phyloP scores from a whole-genome alignment of 2,797 vertebrate genomes.

The Cetoscarus ocellatus region DNA sequence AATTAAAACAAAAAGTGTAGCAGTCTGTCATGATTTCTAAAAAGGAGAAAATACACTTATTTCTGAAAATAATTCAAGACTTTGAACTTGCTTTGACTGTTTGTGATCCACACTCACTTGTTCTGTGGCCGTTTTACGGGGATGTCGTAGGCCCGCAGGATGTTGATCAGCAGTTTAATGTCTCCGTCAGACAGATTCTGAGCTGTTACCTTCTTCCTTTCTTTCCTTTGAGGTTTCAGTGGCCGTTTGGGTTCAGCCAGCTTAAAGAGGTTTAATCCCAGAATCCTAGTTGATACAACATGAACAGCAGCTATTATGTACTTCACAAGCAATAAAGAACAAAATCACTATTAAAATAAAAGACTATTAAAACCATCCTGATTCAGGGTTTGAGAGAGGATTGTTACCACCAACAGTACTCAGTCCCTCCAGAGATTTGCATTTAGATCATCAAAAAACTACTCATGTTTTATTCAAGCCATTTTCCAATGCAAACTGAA shows the following conservation, averaged over 20 bases:
- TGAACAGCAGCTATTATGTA: slow-evolving; percentile 1
- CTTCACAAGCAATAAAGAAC: neutral
- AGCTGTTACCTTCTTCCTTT: slow-evolving; percentile 95
- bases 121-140: slow-evolving; percentile 87
- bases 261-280: slow-evolving; percentile 94
- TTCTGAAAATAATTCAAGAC: too few species aligned
- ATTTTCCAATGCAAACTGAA: too few species aligned
- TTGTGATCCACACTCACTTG: slow-evolving; percentile 50
- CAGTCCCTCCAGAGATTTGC: slow-evolving; percentile 45
- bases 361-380: neutral
- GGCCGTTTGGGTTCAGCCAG: slow-evolving; percentile 94
- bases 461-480: neutral
- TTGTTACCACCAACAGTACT: slow-evolving; percentile 21
- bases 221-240: slow-evolving; percentile 93
- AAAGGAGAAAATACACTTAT: too few species aligned
- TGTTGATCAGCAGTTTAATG: slow-evolving; percentile 92
- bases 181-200: slow-evolving; percentile 96
- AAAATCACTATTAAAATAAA: too few species aligned
- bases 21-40: neutral
- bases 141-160: slow-evolving; percentile 93
- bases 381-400: slow-evolving; percentile 1
- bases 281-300: slow-evolving; percentile 82
- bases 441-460: neutral
- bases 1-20: slow-evolving; percentile 12
- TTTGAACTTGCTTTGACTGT: neutral